These are phyloP conservation scores for Suricata suricatta DNA, from an alignment of 2,113 vertebrate genomes.

Conservation along the genomic window DNA sequence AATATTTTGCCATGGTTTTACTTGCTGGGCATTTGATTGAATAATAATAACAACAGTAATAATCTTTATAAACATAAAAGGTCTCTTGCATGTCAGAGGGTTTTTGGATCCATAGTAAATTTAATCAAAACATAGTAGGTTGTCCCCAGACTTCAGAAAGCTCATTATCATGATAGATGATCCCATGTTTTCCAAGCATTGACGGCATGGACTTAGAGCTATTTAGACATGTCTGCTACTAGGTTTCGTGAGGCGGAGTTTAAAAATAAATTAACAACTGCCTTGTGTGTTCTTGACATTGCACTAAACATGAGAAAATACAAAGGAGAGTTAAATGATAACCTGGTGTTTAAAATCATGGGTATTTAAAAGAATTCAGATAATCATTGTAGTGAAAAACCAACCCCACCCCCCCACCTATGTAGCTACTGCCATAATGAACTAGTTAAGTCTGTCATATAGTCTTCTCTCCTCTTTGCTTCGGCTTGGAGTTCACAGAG, in stretches of 20 bases:
- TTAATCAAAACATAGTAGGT: neutral
- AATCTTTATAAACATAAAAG: neutral
- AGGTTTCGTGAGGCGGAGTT: neutral
- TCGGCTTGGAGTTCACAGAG: neutral
- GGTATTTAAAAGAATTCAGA: neutral
- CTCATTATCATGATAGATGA: neutral
- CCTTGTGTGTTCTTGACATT: neutral
- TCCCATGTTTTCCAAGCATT: neutral
- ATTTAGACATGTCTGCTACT: conserved; percentile 45
- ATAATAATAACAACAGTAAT: neutral
- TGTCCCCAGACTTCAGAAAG: neutral
- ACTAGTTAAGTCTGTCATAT: neutral
- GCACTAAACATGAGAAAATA: neutral
- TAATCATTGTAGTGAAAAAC: neutral
- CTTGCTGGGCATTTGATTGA: neutral
- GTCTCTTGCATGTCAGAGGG: conserved; percentile 17
- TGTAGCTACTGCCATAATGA: neutral
- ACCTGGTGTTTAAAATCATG: neutral
- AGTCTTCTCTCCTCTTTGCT: neutral
- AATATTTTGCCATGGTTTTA: neutral
- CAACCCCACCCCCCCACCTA: neutral
- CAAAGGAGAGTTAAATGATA: neutral
- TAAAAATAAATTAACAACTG: conserved; percentile 53
- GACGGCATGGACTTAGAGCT: conserved; percentile 28
- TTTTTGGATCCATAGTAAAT: neutral